A percentile compares a stretch with the other conserved stretches of the same genome.
Conservation (phyloP, 2,888 invertebrate species). For the Parapristionchus giblindavisi region DNA sequence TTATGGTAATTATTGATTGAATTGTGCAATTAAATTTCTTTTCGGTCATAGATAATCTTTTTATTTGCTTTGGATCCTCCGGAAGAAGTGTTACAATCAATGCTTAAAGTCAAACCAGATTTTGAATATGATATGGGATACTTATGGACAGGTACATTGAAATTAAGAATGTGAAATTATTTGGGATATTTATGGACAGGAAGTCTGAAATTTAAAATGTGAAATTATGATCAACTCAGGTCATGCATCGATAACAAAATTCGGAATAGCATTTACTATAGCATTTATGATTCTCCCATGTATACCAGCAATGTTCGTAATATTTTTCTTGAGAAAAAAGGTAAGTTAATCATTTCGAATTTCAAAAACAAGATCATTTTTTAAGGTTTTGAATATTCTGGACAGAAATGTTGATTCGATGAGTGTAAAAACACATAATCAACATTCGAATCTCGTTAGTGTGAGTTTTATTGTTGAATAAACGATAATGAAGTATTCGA, state of each 20-base stretch:
- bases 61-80: conserved; percentile 9
- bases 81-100: conserved; percentile 1
- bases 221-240: background rate
- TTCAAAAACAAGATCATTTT: no score
- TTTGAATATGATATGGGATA: conserved; percentile 15
- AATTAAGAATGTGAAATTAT: no score
- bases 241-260: conserved; percentile 12
- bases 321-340: conserved; percentile 1
- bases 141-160: background rate
- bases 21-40: background rate
- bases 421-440: conserved; percentile 25
- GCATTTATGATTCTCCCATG: conserved; percentile 10
- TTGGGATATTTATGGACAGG: background rate
- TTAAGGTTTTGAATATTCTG: conserved; percentile 21
- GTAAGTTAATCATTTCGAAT: background rate
- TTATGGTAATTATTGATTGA: conserved; percentile 21
- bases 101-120: conserved; percentile 14
- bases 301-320: conserved; percentile 11
- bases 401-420: conserved; percentile 17
- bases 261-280: conserved; percentile 6
- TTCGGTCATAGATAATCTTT: conserved; percentile 25
- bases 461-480: background rate
- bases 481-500: background rate
- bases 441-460: conserved; percentile 18
- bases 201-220: background rate